These are phyloP conservation scores for Onthophagus sagittarius DNA, from an alignment of 2,888 invertebrate genomes.

Conservation along the genomic window DNA sequence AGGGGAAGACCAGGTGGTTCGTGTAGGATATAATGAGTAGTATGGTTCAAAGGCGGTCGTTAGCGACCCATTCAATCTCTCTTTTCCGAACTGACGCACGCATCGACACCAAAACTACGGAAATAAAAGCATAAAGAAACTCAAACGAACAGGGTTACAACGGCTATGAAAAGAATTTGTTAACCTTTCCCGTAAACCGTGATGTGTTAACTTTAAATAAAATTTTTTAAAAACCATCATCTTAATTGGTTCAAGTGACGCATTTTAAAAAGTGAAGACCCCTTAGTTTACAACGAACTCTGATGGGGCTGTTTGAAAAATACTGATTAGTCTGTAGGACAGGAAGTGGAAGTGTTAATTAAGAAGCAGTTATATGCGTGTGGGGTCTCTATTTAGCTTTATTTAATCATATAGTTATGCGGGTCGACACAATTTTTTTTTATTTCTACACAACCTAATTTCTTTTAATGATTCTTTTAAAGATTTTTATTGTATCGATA, in stretches of 20 bases:
- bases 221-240: not conserved
- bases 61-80: not conserved
- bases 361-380: not conserved
- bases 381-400: not conserved
- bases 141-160: not conserved
- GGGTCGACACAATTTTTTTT: not conserved
- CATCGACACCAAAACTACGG: not conserved
- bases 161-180: not conserved
- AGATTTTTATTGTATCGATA: not conserved
- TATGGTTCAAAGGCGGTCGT: constrained; percentile 24
- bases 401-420: not conserved
- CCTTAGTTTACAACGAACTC: not conserved
- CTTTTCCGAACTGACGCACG: not conserved
- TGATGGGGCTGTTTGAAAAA: not conserved
- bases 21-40: constrained; percentile 40
- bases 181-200: too few relatives aligned
- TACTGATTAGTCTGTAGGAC: not conserved
- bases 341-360: not conserved
- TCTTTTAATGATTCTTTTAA: not conserved
- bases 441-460: not conserved
- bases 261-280: not conserved
- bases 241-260: not conserved
- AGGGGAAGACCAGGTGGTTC: constrained; percentile 39
- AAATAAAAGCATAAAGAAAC: not conserved
- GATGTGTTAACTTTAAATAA: too few relatives aligned